Evolutionary conservation across 2,888 invertebrate species (phyloP), one percentile per base, ranked within the genome.

Genomic region (Galerucella pusilla): DNA sequence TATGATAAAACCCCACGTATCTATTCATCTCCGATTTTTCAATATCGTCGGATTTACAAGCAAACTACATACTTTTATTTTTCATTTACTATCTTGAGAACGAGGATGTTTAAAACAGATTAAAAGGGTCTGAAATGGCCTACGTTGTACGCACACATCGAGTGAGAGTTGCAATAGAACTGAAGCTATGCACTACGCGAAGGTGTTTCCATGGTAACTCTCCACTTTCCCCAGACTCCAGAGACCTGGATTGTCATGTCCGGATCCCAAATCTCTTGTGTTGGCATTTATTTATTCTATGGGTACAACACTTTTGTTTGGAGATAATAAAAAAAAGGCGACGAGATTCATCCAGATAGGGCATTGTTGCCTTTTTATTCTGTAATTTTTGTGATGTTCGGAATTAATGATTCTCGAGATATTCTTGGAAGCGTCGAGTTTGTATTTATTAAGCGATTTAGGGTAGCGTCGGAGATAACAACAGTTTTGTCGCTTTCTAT

Each of bases 171-270:
- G 76, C 78, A 78, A 66, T 76, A 73, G 68, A 75, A 75, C 76
- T 73, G 74, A 76, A 74, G 79, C 79, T 76, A 75, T 79, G 80
- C 79, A 79, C 77, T 77, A 74, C 69, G 57, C 57, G 77, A 75
- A 77, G 81, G 80, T 79, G 81, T 81, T 81, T 78, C 81, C 79
- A 81, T 81, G 81, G 81, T 78, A 76, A 81, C 78, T 77, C 74
- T 74, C 75, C 75, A 75, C 67, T 79, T 57, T 81, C 79, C 81
- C 81, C 80, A 79, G 80, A 80, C 81, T 81, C 81, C 73, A 76
- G 81, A 81, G 81, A 79, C 81, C 81, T 77, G 80, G 81, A 81
- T 80, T 78, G 81, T 81, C 80, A 79, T 80, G 80, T 76, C 79
- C 80, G 78, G 78, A 81, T 80, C 78, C 78, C 76, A 74, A 79